Evolutionary conservation across 2,113 vertebrate genomes (phyloP), one percentile per base, ranked within the genome.

Genomic region (Trochalopteron elliotii): DNA sequence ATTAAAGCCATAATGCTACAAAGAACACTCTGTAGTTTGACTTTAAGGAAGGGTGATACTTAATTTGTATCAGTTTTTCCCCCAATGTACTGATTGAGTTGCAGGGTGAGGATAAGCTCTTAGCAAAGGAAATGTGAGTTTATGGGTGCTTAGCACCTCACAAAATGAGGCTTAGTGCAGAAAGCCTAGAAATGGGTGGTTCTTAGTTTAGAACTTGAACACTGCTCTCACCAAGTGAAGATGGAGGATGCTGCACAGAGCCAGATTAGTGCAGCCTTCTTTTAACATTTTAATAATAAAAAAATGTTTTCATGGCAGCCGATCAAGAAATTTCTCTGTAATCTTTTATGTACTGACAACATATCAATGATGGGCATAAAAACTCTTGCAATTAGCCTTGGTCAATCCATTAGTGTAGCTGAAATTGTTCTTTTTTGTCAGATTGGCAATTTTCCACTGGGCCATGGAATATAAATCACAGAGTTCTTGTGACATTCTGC

Each of bases 381-480:
- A 89, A 76, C 93, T 93, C 87, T 21, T 52, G 84, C 97, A 89
- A 87, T 94, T 93, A 85, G 96, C 85, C 76, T 90, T 89, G 92
- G 89, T 88, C 74, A 91, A 93, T 88, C 90, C 89, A 53, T 90
- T 91, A 96, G 87, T 57, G 86, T 91, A 92, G 96, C 92, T 89
- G 59, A 95, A 97, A 96, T 44, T 94, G 96, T 88, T 87, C 94
- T 97, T 96, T 96, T 94, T 45, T 95, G 96, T 94, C 94, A 94
- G 64, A 83, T 8, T 70, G 97, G 96, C 93, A 19, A 42, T 25
- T 11, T 79, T 92, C 96, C 96, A 96, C 59, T 23, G 64, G 61
- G 61, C 92, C 94, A 50, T 3, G 3, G 87, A 85, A 69, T 69
- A 92, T 50, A 92, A 89, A 90, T 79, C 69, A 85, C 53, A 75